Evolutionary conservation across 2,888 invertebrate genomes (phyloP).

Genomic region (Troilus luridus): DNA sequence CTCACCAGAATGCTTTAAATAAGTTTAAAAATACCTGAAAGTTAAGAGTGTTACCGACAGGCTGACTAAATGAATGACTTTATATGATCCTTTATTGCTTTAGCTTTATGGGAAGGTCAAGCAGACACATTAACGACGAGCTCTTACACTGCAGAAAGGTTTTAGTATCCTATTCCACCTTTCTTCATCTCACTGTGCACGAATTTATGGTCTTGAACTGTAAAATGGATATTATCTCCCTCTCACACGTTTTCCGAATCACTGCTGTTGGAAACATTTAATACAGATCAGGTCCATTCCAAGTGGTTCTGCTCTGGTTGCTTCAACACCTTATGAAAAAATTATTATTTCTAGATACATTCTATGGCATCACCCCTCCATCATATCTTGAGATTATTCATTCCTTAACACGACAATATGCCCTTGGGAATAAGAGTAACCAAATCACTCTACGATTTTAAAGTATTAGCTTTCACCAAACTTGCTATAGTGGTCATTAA

Average conservation of each 20-base stretch:
- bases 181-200: neutral
- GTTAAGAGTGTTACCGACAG: neutral
- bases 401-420: no score
- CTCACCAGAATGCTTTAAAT: neutral
- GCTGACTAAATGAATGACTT: neutral
- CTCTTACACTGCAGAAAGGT: neutral
- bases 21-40: neutral
- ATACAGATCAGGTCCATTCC: neutral
- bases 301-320: no score
- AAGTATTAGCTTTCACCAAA: no score
- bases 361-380: no score
- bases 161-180: conserved; percentile 5
- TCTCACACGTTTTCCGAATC: neutral
- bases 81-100: neutral
- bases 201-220: neutral
- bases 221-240: neutral
- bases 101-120: neutral
- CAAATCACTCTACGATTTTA: no score
- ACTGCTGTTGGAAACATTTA: neutral
- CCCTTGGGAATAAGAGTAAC: no score
- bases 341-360: no score
- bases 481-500: no score
- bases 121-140: neutral
- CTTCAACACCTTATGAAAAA: no score
- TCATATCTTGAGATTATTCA: no score